Conservation (phyloP, 1,140 invertebrate genomes). For the Pseudobourletiella spinata region DNA sequence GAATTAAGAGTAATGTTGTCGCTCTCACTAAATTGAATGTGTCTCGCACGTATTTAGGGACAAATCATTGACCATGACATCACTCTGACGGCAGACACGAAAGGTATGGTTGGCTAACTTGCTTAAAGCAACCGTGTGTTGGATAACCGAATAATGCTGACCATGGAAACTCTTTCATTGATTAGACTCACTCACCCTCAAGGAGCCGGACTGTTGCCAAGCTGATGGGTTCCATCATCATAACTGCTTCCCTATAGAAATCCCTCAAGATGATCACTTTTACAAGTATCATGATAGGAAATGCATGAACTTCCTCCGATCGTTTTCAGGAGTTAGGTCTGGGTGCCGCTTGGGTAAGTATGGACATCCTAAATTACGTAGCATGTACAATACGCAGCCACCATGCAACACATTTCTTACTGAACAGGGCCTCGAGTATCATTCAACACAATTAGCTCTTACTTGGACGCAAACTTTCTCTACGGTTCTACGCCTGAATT, state of each 20-base stretch:
- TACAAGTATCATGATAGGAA: conserved; percentile 43
- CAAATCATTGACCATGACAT: conserved; percentile 51
- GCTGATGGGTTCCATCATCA: conserved; percentile 38
- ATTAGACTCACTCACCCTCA: conserved; percentile 40
- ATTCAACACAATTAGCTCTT: conserved; percentile 46
- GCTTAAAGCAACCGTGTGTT: not conserved
- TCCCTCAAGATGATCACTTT: conserved; percentile 46
- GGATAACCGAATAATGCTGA: not conserved
- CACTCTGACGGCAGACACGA: conserved; percentile 47
- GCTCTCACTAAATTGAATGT: too few species aligned
- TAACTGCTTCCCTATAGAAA: conserved; percentile 46
- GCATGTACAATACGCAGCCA: too few species aligned
- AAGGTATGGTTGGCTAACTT: conserved; percentile 39
- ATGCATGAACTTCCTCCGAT: conserved; percentile 48
- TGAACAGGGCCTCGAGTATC: conserved; percentile 45
- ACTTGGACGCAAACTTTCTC: conserved; percentile 47
- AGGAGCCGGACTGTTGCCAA: conserved; percentile 43
- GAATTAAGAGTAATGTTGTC: too few species aligned
- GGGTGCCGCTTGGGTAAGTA: conserved; percentile 47
- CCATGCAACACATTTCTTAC: too few species aligned
- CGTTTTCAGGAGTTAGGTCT: conserved; percentile 43
- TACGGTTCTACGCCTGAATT: conserved; percentile 45
- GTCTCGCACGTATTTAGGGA: too few species aligned
- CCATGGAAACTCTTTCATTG: conserved; percentile 20
- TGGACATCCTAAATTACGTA: not conserved